phyloP scores from a whole-genome alignment of 2,113 vertebrate species.

The Semnornis frantzii region DNA sequence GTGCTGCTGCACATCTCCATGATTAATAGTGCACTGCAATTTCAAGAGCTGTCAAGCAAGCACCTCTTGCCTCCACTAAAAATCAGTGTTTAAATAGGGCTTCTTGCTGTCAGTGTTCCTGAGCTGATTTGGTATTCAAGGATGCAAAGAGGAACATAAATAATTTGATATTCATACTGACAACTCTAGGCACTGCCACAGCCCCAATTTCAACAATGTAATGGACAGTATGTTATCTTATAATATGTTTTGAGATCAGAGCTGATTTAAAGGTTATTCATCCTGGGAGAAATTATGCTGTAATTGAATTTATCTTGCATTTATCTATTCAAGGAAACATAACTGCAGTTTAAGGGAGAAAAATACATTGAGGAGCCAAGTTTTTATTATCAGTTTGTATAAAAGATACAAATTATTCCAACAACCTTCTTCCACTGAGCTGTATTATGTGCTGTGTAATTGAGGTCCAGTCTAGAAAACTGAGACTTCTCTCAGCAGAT shows the following conservation, averaged over 20 bases:
- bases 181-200: neutral
- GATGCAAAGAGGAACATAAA: slow-evolving; percentile 41
- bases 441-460: neutral
- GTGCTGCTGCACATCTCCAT: neutral
- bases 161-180: slow-evolving; percentile 41
- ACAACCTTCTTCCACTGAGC: neutral
- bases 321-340: slow-evolving; percentile 46
- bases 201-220: neutral
- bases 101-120: neutral
- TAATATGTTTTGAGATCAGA: slow-evolving; percentile 54
- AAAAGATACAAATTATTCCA: slow-evolving; percentile 45
- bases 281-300: slow-evolving; percentile 50
- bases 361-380: slow-evolving; percentile 28
- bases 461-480: neutral
- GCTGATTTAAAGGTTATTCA: slow-evolving; percentile 69
- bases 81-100: neutral
- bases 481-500: neutral
- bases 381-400: slow-evolving; percentile 41
- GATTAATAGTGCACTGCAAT: neutral
- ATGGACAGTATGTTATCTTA: slow-evolving; percentile 59
- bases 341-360: slow-evolving; percentile 44
- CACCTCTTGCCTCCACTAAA: neutral
- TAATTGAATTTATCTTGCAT: slow-evolving; percentile 72
- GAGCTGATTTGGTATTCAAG: neutral
- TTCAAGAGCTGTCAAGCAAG: neutral